Percentiles rank a stretch among this genome's conserved stretches.
These are phyloP conservation scores for Bos indicus DNA, from an alignment of 2,113 vertebrate genomes.

Conservation along the genomic window DNA sequence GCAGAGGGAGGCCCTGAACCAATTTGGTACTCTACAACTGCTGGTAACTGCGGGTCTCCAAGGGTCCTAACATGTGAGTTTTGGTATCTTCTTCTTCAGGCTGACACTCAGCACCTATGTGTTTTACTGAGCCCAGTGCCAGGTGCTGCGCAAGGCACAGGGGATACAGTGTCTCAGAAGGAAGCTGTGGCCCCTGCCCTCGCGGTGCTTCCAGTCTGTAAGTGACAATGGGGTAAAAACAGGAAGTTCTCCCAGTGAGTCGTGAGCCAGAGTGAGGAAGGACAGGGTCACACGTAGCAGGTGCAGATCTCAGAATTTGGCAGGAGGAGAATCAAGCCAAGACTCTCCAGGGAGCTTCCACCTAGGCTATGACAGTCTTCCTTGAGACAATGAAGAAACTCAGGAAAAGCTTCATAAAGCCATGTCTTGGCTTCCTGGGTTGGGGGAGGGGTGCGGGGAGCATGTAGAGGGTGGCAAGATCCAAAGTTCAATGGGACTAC, in stretches of 20 bases:
- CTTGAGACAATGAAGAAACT: background rate
- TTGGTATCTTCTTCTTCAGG: background rate
- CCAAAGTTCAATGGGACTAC: background rate
- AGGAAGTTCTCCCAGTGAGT: background rate
- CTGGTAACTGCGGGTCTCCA: background rate
- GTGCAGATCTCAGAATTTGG: background rate
- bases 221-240: background rate
- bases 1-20: background rate
- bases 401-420: background rate
- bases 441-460: rapidly evolving
- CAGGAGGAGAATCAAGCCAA: background rate
- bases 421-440: background rate
- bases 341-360: background rate
- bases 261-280: background rate
- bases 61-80: background rate
- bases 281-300: too few species aligned
- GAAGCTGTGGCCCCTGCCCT: background rate
- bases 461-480: background rate
- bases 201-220: background rate
- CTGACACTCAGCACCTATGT: background rate
- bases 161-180: background rate
- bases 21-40: background rate
- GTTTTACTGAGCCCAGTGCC: background rate
- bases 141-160: background rate
- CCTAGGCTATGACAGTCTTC: background rate